Conservation (phyloP, 2,797 vertebrate species). For the Muscicapa striata region DNA sequence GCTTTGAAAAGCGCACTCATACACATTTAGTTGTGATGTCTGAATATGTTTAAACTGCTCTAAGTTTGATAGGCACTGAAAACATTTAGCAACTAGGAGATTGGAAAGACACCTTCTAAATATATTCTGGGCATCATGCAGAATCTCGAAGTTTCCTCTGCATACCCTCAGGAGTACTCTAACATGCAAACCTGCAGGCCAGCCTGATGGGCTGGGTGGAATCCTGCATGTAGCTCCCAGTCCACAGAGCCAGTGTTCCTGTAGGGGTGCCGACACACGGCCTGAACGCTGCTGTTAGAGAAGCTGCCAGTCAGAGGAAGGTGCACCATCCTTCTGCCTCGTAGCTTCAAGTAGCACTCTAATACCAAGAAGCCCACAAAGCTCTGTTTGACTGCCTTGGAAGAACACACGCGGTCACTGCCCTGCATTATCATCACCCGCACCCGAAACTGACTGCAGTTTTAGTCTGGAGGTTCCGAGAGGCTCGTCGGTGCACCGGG, state of each 20-base stretch:
- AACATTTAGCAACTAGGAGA: background rate
- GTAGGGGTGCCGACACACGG: rapidly evolving
- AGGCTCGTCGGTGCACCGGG: rapidly evolving
- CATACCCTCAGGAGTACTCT: background rate
- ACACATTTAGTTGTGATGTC: background rate
- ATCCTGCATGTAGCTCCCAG: background rate
- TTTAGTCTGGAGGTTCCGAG: no score
- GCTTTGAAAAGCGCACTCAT: background rate
- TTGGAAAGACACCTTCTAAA: background rate
- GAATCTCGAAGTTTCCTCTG: background rate
- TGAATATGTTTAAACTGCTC: background rate
- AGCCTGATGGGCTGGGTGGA: background rate
- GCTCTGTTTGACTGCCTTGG: background rate
- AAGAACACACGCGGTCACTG: background rate
- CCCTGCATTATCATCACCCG: background rate
- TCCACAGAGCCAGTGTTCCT: background rate
- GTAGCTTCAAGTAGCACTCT: background rate
- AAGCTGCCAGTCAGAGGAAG: background rate
- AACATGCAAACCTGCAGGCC: background rate
- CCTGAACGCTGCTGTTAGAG: background rate
- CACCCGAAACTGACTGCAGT: background rate
- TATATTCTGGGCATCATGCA: background rate
- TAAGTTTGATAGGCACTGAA: background rate
- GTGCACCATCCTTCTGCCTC: background rate
- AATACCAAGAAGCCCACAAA: background rate